These are phyloP conservation scores for Aurelia sp. DNA, from an alignment of 30 jellyfish, hydroid and myxozoan species.

Conservation along the genomic window DNA sequence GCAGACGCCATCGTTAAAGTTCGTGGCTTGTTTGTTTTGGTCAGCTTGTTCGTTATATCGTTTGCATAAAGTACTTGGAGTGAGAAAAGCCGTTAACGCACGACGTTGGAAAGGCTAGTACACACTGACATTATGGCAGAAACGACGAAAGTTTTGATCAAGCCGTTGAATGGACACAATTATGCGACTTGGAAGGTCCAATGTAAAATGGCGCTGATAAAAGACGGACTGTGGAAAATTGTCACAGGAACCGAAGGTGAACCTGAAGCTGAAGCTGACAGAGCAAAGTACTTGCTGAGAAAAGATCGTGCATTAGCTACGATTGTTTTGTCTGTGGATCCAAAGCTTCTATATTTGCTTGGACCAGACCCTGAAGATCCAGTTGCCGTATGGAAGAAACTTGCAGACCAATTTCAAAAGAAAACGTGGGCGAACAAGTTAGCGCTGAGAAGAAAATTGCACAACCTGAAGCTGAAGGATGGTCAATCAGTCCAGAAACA, in stretches of 20 bases:
- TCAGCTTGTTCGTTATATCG: no score
- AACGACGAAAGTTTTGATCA: no score
- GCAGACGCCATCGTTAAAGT: no score
- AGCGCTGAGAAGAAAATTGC: constrained; percentile 44
- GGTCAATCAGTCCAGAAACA: constrained; percentile 58
- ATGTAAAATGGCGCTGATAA: constrained; percentile 32
- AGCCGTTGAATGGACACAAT: no score
- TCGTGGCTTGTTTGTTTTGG: no score
- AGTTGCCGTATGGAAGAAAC: constrained; percentile 56
- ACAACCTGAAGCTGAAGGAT: constrained; percentile 36
- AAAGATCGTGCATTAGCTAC: constrained; percentile 6
- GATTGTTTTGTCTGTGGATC: constrained; percentile 12
- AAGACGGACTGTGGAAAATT: constrained; percentile 34
- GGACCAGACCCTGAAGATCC: constrained; percentile 88
- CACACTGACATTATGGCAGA: no score
- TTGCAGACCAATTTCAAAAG: constrained; percentile 69
- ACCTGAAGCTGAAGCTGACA: neutral
- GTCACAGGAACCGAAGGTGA: constrained; percentile 24
- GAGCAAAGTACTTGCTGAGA: neutral
- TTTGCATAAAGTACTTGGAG: no score
- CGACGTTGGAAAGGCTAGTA: no score
- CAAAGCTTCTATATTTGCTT: constrained; percentile 43
- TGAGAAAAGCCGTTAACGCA: no score
- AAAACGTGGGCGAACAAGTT: constrained; percentile 53
- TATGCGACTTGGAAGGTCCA: no score